phyloP scores from a whole-genome alignment of 2,113 vertebrate genomes.

The Corythornis vintsioides region DNA sequence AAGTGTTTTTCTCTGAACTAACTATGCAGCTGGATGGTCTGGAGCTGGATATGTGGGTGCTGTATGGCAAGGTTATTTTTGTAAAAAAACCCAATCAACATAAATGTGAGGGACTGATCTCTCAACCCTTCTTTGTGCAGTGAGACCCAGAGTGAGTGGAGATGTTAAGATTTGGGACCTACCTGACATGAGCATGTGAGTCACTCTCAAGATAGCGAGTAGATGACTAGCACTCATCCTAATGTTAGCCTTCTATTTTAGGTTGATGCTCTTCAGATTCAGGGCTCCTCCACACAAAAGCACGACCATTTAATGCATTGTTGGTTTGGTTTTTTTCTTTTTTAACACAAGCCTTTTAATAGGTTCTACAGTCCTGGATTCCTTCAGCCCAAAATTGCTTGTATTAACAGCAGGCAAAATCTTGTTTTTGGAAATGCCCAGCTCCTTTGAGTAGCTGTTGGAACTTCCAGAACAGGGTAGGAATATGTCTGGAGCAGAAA shows the following conservation, averaged over 20 bases:
- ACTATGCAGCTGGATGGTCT: neutral
- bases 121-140: neutral
- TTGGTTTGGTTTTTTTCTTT: neutral
- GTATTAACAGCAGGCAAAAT: neutral
- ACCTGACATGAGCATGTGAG: conserved; percentile 3
- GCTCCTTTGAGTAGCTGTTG: neutral
- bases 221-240: conserved; percentile 20
- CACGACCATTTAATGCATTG: neutral
- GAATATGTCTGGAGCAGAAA: neutral
- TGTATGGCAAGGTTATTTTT: neutral
- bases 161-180: neutral
- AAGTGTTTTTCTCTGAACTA: neutral
- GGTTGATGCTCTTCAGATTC: conserved; percentile 7
- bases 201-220: conserved; percentile 19
- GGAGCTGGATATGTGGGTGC: neutral
- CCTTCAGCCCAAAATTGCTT: neutral
- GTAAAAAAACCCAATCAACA: neutral
- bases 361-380: neutral
- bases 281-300: neutral
- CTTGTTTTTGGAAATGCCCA: neutral
- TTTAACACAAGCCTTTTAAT: neutral
- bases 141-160: fast-evolving
- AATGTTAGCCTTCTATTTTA: conserved; percentile 52
- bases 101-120: neutral
- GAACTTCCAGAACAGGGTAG: neutral